Percentiles rank a stretch among this genome's conserved stretches.
Conservation (phyloP, 2,113 vertebrate species). For the Corythaixoides concolor region DNA sequence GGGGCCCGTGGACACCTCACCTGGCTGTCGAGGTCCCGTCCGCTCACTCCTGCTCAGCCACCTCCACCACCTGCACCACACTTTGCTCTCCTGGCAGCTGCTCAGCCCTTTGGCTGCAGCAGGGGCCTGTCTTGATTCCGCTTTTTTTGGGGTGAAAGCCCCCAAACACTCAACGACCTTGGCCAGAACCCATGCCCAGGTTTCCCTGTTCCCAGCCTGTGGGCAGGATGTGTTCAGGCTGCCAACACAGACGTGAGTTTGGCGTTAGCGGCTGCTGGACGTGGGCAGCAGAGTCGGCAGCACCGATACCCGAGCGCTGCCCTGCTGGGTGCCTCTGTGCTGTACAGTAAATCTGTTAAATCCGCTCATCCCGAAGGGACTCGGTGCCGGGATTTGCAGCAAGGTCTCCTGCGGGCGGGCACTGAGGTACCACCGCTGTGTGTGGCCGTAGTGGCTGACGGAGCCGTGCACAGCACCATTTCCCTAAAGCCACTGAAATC, state of each 20-base stretch:
- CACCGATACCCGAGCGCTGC: neutral
- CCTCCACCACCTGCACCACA: neutral
- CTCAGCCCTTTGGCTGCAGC: neutral
- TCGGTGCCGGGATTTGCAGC: accelerated
- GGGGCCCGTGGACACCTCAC: neutral
- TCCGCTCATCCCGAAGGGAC: accelerated
- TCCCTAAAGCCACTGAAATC: neutral
- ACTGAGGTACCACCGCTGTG: accelerated
- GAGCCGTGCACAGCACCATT: accelerated
- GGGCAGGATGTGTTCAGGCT: accelerated
- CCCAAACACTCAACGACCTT: neutral
- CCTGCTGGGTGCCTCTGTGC: accelerated
- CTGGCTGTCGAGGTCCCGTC: accelerated
- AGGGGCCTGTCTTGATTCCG: no score
- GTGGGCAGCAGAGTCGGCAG: neutral
- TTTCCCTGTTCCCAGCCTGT: neutral
- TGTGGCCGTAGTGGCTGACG: neutral
- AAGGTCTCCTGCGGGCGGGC: neutral
- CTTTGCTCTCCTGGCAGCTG: neutral
- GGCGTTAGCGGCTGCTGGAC: accelerated
- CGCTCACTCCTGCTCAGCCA: neutral
- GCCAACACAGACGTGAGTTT: no score
- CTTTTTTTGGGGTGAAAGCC: neutral
- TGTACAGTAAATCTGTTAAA: neutral
- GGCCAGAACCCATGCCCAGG: neutral